Percentiles rank a stretch among this genome's conserved stretches.
Conservation (phyloP, 2,797 vertebrate genomes). For the Enoplosus armatus region DNA sequence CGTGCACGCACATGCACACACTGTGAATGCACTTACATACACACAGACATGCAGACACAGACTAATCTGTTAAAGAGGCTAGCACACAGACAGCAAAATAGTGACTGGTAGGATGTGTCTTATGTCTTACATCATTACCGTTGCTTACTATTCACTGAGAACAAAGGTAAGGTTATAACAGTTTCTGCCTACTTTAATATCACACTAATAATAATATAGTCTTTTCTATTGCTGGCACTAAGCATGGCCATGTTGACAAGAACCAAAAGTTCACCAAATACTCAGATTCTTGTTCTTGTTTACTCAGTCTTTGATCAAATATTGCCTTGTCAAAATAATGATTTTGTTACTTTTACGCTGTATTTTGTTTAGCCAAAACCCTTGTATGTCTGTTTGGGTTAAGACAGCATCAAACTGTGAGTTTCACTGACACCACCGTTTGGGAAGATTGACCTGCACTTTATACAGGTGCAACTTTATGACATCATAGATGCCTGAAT, state of each 20-base stretch:
- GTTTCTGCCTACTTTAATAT: constrained; percentile 1
- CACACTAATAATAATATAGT: background rate
- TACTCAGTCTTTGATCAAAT: background rate
- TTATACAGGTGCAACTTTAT: no score
- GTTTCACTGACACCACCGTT: background rate
- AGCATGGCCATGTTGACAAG: background rate
- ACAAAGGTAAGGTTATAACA: background rate
- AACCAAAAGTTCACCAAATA: background rate
- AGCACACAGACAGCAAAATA: constrained; percentile 28
- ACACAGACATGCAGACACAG: constrained; percentile 20
- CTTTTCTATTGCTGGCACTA: background rate
- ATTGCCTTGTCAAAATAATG: background rate
- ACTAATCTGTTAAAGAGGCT: constrained; percentile 70
- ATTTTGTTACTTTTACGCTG: background rate
- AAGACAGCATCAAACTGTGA: background rate
- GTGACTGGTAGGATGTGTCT: constrained; percentile 10
- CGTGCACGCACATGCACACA: background rate
- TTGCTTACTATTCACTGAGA: background rate
- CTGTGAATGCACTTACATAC: background rate
- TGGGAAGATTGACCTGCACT: background rate
- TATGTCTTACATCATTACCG: background rate
- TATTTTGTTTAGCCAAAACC: background rate
- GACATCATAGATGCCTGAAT: background rate
- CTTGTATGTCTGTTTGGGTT: background rate
- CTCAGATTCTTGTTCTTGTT: background rate